A percentile compares a stretch with the other conserved stretches of the same genome.
These are phyloP conservation scores for Campoletis sonorensis DNA, from an alignment of 1,140 invertebrate species.

Conservation along the genomic window DNA sequence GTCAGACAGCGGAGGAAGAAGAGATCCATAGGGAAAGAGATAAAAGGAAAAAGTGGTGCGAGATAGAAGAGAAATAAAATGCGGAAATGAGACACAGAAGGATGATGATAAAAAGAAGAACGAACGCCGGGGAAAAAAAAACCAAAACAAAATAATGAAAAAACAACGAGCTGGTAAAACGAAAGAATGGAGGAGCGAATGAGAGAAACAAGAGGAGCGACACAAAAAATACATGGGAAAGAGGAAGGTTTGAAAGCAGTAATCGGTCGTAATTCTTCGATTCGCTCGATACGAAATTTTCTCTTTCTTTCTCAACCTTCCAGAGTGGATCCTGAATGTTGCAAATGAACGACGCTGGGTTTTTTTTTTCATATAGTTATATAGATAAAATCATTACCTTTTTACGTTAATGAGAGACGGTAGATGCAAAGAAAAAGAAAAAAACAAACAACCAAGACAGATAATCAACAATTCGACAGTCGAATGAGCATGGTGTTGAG, in stretches of 20 bases:
- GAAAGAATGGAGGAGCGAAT: not conserved
- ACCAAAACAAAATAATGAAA: slow-evolving; percentile 19
- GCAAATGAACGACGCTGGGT: slow-evolving; percentile 7
- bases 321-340: not conserved
- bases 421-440: too few species aligned
- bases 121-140: not conserved
- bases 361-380: not conserved
- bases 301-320: not conserved
- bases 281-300: slow-evolving; percentile 7
- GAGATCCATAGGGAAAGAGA: not conserved
- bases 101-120: not conserved
- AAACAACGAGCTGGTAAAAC: not conserved
- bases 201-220: not conserved
- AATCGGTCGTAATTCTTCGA: slow-evolving; percentile 42
- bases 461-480: too few species aligned
- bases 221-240: not conserved
- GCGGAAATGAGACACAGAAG: slow-evolving; percentile 27
- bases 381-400: too few species aligned
- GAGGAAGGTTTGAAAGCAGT: slow-evolving; percentile 24
- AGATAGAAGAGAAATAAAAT: slow-evolving; percentile 7
- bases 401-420: too few species aligned
- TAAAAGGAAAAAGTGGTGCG: not conserved
- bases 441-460: too few species aligned
- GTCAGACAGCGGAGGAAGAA: not conserved
- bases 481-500: too few species aligned